phyloP scores from a whole-genome alignment of 2,113 vertebrate species.

The Anser brachyrhynchus region DNA sequence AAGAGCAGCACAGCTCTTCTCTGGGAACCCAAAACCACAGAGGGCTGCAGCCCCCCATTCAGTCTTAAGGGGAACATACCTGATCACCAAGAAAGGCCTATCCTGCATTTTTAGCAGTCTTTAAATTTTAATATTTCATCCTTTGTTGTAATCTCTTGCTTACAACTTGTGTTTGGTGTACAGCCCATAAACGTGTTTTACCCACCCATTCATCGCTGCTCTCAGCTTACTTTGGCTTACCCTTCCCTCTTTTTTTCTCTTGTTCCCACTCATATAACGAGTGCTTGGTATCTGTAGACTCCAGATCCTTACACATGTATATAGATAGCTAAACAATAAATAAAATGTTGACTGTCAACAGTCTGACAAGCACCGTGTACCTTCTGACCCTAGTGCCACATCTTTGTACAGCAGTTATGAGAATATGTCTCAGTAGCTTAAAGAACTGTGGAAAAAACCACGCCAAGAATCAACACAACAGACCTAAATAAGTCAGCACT shows the following conservation, averaged over 20 bases:
- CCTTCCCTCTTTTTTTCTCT: not conserved
- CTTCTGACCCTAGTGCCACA: not conserved
- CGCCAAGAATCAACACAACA: not conserved
- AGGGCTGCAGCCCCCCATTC: not conserved
- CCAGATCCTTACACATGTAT: not conserved
- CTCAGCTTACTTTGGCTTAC: not conserved
- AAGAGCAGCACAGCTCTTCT: not conserved
- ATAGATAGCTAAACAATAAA: not conserved
- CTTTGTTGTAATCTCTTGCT: not conserved
- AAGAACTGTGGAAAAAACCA: not conserved
- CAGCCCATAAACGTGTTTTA: not conserved
- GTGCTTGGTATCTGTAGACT: not conserved
- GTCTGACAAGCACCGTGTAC: not conserved
- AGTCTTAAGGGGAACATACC: not conserved
- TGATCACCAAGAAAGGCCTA: not conserved
- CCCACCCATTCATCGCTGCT: not conserved
- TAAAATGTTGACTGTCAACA: not conserved
- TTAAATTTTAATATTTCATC: not conserved
- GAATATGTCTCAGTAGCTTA: not conserved
- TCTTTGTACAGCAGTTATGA: not conserved
- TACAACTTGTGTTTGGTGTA: not conserved
- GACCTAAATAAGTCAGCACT: not conserved
- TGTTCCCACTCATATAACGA: not conserved
- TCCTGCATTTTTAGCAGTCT: not conserved
- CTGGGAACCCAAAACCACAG: not conserved